Evolutionary conservation across 2,888 invertebrate genomes (phyloP).

Genomic region (Xestobium rufovillosum): DNA sequence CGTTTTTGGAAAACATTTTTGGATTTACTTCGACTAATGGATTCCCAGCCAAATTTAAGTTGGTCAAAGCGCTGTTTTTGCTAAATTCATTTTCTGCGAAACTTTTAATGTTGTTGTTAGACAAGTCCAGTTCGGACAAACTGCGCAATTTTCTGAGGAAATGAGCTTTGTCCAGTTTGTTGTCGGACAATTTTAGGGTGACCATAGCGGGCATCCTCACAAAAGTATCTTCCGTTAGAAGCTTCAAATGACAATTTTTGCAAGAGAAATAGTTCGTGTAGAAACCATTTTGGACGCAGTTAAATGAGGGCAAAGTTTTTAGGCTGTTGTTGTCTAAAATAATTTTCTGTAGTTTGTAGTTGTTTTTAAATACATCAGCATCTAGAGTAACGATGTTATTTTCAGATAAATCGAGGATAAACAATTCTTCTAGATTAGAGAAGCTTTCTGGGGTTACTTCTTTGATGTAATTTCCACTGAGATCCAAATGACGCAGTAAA

Average conservation of each 20-base stretch:
- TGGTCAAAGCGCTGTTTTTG: conserved; percentile 57
- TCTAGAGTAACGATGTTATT: conserved; percentile 63
- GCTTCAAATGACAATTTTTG: conserved; percentile 62
- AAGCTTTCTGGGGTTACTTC: conserved; percentile 65
- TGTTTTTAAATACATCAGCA: conserved; percentile 60
- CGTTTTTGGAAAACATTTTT: conserved; percentile 57
- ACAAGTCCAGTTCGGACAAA: conserved; percentile 62
- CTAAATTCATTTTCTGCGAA: conserved; percentile 58
- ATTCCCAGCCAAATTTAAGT: conserved; percentile 65
- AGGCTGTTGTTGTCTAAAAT: conserved; percentile 64
- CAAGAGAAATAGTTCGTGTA: conserved; percentile 65
- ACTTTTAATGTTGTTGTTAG: conserved; percentile 58
- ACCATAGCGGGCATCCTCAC: conserved; percentile 64
- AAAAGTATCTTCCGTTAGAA: conserved; percentile 56
- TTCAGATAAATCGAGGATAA: conserved; percentile 64
- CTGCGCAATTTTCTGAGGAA: conserved; percentile 51
- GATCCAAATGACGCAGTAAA: conserved; percentile 56
- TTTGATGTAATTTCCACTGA: conserved; percentile 62
- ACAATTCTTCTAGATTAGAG: conserved; percentile 56
- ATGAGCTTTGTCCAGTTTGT: conserved; percentile 47
- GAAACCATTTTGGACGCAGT: conserved; percentile 50
- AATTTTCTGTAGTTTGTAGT: conserved; percentile 60
- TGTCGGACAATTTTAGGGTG: conserved; percentile 59
- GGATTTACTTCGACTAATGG: conserved; percentile 57
- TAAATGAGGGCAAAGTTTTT: conserved; percentile 61